Conservation (phyloP, 2,888 invertebrate species). For the Agrochola litura region DNA sequence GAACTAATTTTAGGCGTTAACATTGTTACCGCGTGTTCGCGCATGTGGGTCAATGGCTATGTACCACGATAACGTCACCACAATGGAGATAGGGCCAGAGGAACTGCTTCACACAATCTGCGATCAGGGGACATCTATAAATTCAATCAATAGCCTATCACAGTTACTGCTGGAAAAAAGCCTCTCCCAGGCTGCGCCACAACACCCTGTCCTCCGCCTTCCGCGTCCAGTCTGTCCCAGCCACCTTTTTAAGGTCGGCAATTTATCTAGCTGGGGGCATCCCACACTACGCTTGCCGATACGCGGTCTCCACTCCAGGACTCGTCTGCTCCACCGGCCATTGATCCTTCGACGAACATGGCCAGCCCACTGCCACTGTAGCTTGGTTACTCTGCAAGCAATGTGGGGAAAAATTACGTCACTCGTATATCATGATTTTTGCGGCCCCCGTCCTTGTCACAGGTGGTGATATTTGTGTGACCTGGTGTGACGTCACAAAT, state of each 20-base stretch:
- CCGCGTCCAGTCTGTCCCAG: background rate
- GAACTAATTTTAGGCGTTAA: constrained; percentile 62
- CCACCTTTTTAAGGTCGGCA: background rate
- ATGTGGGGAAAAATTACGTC: background rate
- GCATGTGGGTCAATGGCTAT: constrained; percentile 68
- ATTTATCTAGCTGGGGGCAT: background rate
- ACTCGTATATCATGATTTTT: background rate
- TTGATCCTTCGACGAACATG: background rate
- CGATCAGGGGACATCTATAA: background rate
- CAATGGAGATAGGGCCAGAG: constrained; percentile 26
- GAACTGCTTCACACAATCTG: constrained; percentile 4
- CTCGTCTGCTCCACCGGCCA: background rate
- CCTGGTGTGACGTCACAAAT: background rate
- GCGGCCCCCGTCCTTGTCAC: background rate
- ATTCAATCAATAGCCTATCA: background rate
- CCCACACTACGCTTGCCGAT: background rate
- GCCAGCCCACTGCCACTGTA: background rate
- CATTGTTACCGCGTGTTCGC: constrained; percentile 58
- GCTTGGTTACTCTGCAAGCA: background rate
- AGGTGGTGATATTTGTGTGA: background rate
- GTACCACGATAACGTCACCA: constrained; percentile 49
- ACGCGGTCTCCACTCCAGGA: background rate
- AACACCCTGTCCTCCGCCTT: background rate
- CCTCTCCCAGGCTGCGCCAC: background rate
- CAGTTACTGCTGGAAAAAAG: background rate